These are phyloP conservation scores for Potamilus streckersoni DNA, from an alignment of 1,140 invertebrate species.

Conservation along the genomic window DNA sequence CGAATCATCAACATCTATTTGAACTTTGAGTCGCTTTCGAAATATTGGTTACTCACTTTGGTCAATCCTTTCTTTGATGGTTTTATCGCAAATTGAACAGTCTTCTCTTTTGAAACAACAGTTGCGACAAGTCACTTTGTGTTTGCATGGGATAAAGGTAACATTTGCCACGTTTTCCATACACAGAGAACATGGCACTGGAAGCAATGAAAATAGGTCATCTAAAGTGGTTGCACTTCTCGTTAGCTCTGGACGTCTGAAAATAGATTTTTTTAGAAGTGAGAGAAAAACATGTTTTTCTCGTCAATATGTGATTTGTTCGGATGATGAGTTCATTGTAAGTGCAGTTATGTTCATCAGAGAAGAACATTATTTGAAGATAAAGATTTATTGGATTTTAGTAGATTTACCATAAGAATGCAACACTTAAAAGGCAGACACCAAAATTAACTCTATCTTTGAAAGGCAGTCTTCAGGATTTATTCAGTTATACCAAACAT, in stretches of 20 bases:
- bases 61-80: conserved; percentile 24
- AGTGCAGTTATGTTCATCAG: not conserved
- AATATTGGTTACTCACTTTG: conserved; percentile 8
- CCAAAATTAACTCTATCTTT: too few species aligned
- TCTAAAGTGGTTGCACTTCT: conserved; percentile 8
- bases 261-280: not conserved
- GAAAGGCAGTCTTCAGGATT: too few species aligned
- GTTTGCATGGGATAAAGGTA: conserved; percentile 33
- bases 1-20: too few species aligned
- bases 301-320: too few species aligned
- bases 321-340: not conserved
- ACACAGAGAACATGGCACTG: conserved; percentile 31
- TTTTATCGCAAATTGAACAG: conserved; percentile 31
- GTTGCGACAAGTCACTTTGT: conserved; percentile 29
- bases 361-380: not conserved
- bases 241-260: not conserved
- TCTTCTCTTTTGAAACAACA: conserved; percentile 29
- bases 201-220: conserved; percentile 24
- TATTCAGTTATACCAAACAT: too few species aligned
- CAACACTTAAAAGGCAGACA: too few species aligned
- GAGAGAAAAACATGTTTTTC: not conserved
- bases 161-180: conserved; percentile 30
- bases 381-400: not conserved
- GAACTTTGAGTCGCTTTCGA: too few species aligned
- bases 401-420: not conserved